Evolutionary conservation across 2,113 vertebrate species (phyloP).

Genomic region (Apteryx owenii): DNA sequence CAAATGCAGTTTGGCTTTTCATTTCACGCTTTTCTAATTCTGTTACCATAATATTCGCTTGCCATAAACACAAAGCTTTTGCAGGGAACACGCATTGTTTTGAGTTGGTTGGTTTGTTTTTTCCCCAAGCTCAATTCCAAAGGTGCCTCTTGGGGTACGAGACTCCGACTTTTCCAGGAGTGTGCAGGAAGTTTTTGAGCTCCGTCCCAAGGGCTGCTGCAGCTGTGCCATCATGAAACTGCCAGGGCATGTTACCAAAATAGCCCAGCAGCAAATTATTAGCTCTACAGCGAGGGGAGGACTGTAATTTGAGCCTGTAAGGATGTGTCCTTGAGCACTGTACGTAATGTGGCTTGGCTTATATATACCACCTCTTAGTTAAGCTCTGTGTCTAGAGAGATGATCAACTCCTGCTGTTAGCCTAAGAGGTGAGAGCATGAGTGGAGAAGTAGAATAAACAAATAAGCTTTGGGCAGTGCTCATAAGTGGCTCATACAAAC

Average conservation of each 20-base stretch:
- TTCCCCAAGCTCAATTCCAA: fast-evolving
- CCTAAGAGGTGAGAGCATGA: not conserved
- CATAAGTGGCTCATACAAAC: not conserved
- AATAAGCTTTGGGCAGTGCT: not conserved
- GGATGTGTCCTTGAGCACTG: not conserved
- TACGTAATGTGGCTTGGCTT: not conserved
- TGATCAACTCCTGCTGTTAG: not conserved
- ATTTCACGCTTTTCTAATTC: not conserved
- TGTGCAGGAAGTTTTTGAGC: fast-evolving
- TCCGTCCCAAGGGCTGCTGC: not conserved
- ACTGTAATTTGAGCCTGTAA: not conserved
- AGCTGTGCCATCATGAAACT: not conserved
- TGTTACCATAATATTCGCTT: not conserved
- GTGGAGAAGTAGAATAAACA: not conserved
- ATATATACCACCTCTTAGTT: not conserved
- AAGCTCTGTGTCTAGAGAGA: not conserved
- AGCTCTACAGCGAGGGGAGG: not conserved
- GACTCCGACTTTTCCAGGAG: fast-evolving
- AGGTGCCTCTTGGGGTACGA: fast-evolving
- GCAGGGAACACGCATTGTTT: fast-evolving
- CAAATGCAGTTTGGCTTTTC: not conserved
- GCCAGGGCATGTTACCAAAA: not conserved
- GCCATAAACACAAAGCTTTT: not conserved
- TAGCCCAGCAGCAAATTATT: not conserved
- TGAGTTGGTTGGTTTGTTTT: not conserved